Percentiles rank a stretch among this genome's conserved stretches.
Conservation (phyloP, 2,113 vertebrate species). For the Hemichromis elongatus region DNA sequence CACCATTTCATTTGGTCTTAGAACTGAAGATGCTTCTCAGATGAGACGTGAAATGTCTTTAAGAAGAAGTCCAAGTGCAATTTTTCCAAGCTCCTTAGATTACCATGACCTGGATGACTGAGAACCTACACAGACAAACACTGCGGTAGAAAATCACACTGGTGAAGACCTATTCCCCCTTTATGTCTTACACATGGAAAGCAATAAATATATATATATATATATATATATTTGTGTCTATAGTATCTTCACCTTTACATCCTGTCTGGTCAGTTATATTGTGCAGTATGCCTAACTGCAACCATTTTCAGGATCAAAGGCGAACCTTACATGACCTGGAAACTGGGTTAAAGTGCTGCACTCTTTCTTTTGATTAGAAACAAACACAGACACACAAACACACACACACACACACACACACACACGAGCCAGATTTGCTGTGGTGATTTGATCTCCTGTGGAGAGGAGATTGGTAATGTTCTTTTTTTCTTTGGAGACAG, state of each 20-base stretch:
- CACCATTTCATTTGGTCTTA: not conserved
- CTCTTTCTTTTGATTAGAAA: not conserved
- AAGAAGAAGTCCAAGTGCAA: not conserved
- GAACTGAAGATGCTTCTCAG: not conserved
- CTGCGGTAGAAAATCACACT: not conserved
- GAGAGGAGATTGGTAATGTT: constrained; percentile 23
- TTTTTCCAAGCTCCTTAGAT: not conserved
- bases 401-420: not conserved
- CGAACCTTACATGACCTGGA: not conserved
- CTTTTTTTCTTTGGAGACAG: constrained; percentile 6
- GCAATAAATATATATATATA: not conserved
- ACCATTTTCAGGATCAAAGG: not conserved
- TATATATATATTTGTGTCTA: not conserved
- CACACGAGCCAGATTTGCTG: not conserved
- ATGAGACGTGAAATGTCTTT: not conserved
- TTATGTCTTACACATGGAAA: not conserved
- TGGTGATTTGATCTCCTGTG: constrained; percentile 5
- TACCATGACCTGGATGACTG: not conserved
- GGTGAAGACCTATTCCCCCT: not conserved
- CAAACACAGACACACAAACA: not conserved
- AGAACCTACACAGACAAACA: not conserved
- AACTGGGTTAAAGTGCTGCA: not conserved
- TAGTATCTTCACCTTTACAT: not conserved
- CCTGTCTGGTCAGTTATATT: not conserved
- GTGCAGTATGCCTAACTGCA: not conserved